Evolutionary conservation across 2,113 vertebrate genomes (phyloP).

Genomic region (Eurypyga helias): DNA sequence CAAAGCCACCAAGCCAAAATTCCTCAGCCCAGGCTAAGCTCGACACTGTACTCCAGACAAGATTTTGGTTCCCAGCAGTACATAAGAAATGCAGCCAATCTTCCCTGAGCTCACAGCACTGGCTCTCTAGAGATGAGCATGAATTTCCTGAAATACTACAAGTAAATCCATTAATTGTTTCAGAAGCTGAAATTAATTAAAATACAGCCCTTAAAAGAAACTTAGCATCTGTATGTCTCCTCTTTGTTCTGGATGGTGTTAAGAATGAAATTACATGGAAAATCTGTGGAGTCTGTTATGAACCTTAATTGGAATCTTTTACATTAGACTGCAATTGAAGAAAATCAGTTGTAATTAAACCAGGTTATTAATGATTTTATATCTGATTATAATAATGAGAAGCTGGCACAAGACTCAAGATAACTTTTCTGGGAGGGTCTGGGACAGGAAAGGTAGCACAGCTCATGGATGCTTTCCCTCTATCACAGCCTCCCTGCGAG

Average conservation of each 20-base stretch:
- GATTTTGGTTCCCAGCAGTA: background rate
- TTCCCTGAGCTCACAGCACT: background rate
- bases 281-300: background rate
- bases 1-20: background rate
- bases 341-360: constrained; percentile 34
- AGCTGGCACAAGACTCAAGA: background rate
- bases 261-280: background rate
- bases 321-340: background rate
- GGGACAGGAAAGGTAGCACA: background rate
- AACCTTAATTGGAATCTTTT: constrained; percentile 32
- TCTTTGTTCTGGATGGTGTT: constrained; percentile 31
- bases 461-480: background rate
- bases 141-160: background rate
- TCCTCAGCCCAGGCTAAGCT: background rate
- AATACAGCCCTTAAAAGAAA: constrained; percentile 12
- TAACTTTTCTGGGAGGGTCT: background rate
- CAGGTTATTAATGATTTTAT: constrained; percentile 24
- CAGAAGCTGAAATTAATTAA: constrained; percentile 50
- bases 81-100: background rate
- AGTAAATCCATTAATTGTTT: constrained; percentile 44
- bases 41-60: background rate
- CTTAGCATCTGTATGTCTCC: background rate
- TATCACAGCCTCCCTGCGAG: fast-evolving
- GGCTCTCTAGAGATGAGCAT: background rate
- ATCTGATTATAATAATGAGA: constrained; percentile 14